Base-by-base conservation (phyloP, 2,797 vertebrate genomes). In the Benthosema pterotum region DNA sequence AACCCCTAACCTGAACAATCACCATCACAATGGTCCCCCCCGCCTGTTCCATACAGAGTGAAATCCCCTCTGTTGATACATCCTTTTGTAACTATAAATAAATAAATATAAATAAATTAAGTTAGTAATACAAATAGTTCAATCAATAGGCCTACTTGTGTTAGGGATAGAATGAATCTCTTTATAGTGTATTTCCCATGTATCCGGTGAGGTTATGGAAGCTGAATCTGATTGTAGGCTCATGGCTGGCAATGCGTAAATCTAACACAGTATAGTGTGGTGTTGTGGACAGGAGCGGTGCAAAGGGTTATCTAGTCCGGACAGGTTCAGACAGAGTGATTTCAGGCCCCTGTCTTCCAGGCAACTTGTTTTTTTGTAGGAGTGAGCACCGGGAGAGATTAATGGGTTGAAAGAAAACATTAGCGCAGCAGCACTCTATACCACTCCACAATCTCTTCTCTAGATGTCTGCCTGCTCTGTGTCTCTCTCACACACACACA, bases 371-470 rank as follows among this genome's bases (percentile, higher is more conserved):
- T 75, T 81, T 80, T 81, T 80, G 72, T 51, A 69, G 55, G 63
- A n/a, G 57, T 69, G 68, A 77, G 75, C 79, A 74, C 72, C 50
- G 13, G 72, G 77, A 87, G 84, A 87, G 84, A 85, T 88, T 78
- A 86, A 80, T 82, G 80, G 61, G 65, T 56, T 77, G 79, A 85
- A 83, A 83, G 82, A 78, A 84, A 83, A 87, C 77, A 80, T 77
- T 67, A 79, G 78, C 52, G 52, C 50, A 60, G 79, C 46, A 42
- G 22, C 22, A 5, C 22, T 25, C 56, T 42, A n/a, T n/a, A 62
- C 60, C 67, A 49, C 71, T 71, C 75, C n/a, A n/a, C n/a, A 60
- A 17, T 19, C 67, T 72, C 77, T 74, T 78, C 76, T 74, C 74
- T 65, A 14, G 49, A 67, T 63, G 22, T 67, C 73, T 63, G 67